A percentile compares a stretch with the other conserved stretches of the same genome.
phyloP scores from a whole-genome alignment of 2,113 vertebrate genomes.

The Xenopus laevis region DNA sequence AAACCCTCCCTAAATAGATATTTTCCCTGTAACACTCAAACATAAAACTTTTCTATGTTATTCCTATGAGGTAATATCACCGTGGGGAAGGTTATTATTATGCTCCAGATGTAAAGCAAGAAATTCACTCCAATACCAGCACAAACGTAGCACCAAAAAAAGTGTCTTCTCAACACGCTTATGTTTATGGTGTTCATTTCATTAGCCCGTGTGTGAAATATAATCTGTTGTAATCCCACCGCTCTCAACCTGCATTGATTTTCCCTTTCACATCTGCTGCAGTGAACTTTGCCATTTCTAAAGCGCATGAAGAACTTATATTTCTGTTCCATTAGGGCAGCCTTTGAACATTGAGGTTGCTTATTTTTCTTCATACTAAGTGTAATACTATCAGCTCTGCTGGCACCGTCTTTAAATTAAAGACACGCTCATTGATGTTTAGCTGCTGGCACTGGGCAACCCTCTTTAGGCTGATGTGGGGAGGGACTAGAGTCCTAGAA shows the following conservation, averaged over 20 bases:
- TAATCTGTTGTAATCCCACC: neutral
- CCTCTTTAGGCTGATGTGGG: too few species aligned
- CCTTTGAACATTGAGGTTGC: neutral
- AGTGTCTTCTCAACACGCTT: conserved; percentile 1
- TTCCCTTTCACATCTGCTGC: conserved; percentile 15
- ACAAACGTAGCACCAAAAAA: neutral
- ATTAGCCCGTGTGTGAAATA: conserved; percentile 8
- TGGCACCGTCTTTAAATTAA: too few species aligned
- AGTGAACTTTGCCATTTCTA: conserved; percentile 3
- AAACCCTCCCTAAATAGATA: too few species aligned
- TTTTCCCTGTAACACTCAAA: conserved; percentile 6
- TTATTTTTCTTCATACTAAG: too few species aligned
- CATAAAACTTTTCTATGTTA: conserved; percentile 2
- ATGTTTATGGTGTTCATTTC: conserved; percentile 4
- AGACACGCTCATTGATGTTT: too few species aligned
- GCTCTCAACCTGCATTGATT: conserved; percentile 10
- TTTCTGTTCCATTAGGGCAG: neutral
- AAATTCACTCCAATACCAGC: conserved; percentile 27
- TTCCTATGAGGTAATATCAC: conserved; percentile 18
- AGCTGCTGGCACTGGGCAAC: too few species aligned
- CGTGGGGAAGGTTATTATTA: too few species aligned
- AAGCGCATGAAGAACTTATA: neutral
- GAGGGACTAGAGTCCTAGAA: too few species aligned
- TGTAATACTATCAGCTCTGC: too few species aligned
- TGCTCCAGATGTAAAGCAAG: conserved; percentile 9